Evolutionary conservation across 1,140 invertebrate species (phyloP), one percentile per base, ranked within the genome.

Genomic region (Halictus rubicundus): DNA sequence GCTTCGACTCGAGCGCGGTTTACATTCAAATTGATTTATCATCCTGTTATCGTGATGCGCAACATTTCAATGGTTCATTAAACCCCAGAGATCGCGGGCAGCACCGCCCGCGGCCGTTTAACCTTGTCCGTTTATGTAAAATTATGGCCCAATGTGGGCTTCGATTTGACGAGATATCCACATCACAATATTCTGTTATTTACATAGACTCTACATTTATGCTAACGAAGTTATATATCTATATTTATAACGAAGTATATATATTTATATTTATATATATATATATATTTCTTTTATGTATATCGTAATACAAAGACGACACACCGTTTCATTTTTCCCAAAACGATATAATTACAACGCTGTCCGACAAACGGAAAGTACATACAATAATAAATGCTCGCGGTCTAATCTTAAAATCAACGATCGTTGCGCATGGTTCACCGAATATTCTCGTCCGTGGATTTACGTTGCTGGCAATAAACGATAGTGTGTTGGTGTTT

Each of bases 61-160:
- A 72, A 60, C 32, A 63, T 61, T 52, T 80, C 52, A 61, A 59
- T 32, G 46, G 21, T n/a, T 65, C 78, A 27, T 46, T 57, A 25
- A 77, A 75, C 21, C 37, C 42, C 32, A 52, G 14, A 37, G 21
- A 77, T 68, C 14, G 59, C 19, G 27, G 64, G 8, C 27, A 27
- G 12, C 12, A 49, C 46, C 59, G 52, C 16, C 21, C 57, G 54
- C 23, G 42, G 42, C 21, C 66, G 23, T 69, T 77, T 77, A 71
- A 71, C 76, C 25, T 27, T 68, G 37, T 68, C 39, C 63, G 80
- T 63, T 57, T 42, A 68, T 77, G 63, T 80, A 82, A 82, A 80
- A 80, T 80, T 82, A 71, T 81, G 65, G 69, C 70, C 70, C 69
- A 80, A 83, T 75, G 78, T 75, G 66, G 70, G 70, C 46, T 60